phyloP scores from a whole-genome alignment of 2,797 vertebrate species.

The Mus spretus region DNA sequence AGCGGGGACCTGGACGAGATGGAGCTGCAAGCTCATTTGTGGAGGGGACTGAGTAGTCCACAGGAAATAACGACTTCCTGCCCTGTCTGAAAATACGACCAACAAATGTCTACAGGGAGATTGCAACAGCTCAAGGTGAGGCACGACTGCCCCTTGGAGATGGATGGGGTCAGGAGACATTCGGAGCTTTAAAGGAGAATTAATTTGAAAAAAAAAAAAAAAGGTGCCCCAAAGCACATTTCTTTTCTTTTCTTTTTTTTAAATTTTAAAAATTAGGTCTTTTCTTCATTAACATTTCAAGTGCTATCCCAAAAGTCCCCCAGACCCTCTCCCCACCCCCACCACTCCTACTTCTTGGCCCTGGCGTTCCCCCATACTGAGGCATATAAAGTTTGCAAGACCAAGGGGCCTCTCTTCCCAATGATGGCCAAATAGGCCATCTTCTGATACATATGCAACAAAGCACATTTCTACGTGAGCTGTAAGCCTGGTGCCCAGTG shows the following conservation, averaged over 20 bases:
- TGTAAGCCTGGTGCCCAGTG: background rate
- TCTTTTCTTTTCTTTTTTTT: background rate
- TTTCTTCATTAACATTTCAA: no score
- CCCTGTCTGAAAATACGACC: background rate
- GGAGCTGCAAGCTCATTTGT: background rate
- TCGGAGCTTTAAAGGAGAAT: constrained; percentile 65
- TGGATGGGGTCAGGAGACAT: background rate
- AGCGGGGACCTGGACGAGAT: background rate
- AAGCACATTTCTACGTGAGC: background rate
- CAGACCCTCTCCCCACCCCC: no score
- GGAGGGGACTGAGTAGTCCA: background rate
- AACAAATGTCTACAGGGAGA: background rate
- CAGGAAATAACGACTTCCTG: background rate
- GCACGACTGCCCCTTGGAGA: background rate
- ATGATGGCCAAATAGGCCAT: no score
- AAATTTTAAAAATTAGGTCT: no score
- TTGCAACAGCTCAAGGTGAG: background rate
- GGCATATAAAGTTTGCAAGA: no score
- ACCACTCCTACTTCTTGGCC: no score
- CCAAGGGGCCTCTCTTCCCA: no score
- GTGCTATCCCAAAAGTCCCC: no score
- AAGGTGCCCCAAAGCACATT: background rate
- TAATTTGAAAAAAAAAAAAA: background rate
- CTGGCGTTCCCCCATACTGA: no score
- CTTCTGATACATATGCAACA: no score